phyloP scores from a whole-genome alignment of 2,113 vertebrate species.

The Cinclus mexicanus region DNA sequence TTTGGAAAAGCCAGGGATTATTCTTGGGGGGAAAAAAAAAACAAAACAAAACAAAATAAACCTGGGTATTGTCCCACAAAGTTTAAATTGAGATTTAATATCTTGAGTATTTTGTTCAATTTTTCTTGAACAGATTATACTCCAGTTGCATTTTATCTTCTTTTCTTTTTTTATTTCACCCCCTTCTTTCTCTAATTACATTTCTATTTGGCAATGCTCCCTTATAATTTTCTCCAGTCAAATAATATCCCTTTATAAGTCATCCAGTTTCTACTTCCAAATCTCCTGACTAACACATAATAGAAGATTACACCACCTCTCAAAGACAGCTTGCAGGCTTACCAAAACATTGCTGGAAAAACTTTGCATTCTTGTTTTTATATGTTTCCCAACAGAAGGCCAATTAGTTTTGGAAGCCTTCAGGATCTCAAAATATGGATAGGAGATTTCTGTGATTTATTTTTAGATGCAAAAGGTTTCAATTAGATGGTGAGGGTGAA shows the following conservation, averaged over 20 bases:
- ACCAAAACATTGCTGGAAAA: slow-evolving; percentile 34
- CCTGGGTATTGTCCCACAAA: neutral
- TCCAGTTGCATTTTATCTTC: neutral
- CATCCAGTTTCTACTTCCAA: neutral
- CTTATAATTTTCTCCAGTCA: neutral
- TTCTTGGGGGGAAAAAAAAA: neutral
- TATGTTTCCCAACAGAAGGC: neutral
- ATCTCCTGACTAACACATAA: neutral
- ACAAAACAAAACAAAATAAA: neutral
- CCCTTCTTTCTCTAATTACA: neutral
- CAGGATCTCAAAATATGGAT: neutral
- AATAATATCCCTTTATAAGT: slow-evolving; percentile 3
- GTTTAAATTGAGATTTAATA: neutral
- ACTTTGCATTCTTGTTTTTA: slow-evolving; percentile 2
- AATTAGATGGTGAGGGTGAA: slow-evolving; percentile 11
- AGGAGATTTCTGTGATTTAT: slow-evolving; percentile 3
- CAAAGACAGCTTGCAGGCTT: neutral
- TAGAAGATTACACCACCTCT: slow-evolving; percentile 2
- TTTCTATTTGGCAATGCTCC: neutral
- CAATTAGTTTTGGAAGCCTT: slow-evolving; percentile 13
- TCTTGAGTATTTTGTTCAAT: neutral
- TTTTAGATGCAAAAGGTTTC: slow-evolving; percentile 45
- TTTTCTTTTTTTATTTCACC: neutral
- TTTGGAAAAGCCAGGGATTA: neutral
- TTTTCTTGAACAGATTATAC: neutral